phyloP scores from a whole-genome alignment of 2,797 vertebrate genomes.

The Dicrostonyx torquatus region DNA sequence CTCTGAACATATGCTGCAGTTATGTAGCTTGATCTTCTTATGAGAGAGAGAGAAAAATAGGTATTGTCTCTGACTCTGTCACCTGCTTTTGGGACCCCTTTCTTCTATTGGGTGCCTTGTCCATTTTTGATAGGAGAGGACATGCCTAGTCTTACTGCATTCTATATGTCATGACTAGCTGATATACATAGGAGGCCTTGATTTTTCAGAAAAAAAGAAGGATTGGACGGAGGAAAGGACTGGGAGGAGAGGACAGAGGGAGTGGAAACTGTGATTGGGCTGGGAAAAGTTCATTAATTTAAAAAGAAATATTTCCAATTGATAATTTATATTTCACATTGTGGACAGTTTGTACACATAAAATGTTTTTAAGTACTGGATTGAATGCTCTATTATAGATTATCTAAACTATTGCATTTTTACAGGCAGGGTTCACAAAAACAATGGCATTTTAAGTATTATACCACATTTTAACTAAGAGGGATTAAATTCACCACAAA shows the following conservation, averaged over 20 bases:
- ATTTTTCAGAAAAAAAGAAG: not conserved
- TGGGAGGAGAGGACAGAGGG: not conserved
- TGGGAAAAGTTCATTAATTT: no score
- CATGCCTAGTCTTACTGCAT: not conserved
- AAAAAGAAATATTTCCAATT: not conserved
- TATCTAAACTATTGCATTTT: conserved; percentile 16
- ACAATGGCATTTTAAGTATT: not conserved
- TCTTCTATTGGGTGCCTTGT: not conserved
- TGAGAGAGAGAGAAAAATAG: not conserved
- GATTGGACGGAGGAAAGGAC: not conserved
- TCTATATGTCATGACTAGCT: not conserved
- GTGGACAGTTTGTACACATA: not conserved
- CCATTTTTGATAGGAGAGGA: not conserved
- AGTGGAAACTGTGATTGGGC: not conserved
- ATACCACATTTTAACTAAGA: not conserved
- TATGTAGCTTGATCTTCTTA: not conserved
- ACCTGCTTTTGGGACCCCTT: not conserved
- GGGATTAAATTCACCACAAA: not conserved
- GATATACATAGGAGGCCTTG: not conserved
- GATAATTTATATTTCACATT: not conserved
- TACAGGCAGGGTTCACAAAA: not conserved
- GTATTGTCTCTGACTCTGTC: not conserved
- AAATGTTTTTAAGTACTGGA: not conserved
- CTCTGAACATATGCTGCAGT: not conserved
- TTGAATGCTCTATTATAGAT: not conserved